Percentiles rank a stretch among this genome's conserved stretches.
Conservation (phyloP, 35 echinoderm and acorn worm genomes). For the Holothuria glaberrima region DNA sequence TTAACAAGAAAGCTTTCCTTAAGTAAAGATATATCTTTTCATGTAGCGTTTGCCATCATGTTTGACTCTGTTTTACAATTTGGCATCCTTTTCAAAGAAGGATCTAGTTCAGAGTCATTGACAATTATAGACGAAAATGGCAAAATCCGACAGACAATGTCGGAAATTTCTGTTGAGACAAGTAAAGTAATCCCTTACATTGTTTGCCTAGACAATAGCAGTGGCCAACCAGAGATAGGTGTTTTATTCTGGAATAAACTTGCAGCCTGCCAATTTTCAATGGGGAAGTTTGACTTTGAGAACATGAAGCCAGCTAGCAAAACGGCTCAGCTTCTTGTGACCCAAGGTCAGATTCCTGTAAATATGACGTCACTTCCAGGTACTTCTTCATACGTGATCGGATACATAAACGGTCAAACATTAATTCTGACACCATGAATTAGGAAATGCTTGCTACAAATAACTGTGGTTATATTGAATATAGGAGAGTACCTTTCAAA, state of each 20-base stretch:
- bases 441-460: too few relatives aligned
- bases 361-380: conserved; percentile 26
- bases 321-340: background rate
- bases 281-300: conserved; percentile 21
- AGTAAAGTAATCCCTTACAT: conserved; percentile 27
- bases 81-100: conserved; percentile 9
- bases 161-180: conserved; percentile 16
- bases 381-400: background rate
- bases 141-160: conserved; percentile 3
- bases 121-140: conserved; percentile 23
- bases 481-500: too few relatives aligned
- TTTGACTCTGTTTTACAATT: background rate
- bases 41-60: conserved; percentile 20
- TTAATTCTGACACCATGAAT: background rate
- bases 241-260: conserved; percentile 29
- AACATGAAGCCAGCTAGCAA: background rate
- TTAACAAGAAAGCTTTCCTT: background rate
- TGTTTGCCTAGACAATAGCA: background rate
- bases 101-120: background rate
- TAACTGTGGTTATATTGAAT: too few relatives aligned
- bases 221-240: background rate
- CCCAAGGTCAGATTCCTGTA: conserved; percentile 7
- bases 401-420: conserved; percentile 36
- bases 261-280: conserved; percentile 24
- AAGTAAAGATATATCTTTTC: background rate